Base-by-base conservation (phyloP, 2,113 vertebrate species). In the Apeltes quadracus region DNA sequence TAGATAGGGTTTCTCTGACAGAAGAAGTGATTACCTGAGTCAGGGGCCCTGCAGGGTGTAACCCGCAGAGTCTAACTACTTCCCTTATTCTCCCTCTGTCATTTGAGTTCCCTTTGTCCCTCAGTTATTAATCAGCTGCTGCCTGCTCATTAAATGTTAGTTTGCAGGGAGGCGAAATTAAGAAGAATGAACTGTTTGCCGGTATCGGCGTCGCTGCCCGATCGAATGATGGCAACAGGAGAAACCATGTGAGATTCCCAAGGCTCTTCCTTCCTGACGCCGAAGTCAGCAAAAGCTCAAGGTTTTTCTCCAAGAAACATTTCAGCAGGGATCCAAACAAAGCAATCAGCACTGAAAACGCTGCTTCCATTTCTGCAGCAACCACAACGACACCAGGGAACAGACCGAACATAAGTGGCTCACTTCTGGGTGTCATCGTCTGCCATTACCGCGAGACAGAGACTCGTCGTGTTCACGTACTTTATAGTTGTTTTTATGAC, bases 1-100 rank as follows among this genome's bases (percentile, higher is more conserved):
- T 54, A 61, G 41, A 43, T 54, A 61, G 41, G 38, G 56, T 69
- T 61, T 59, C 36, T 51, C 63, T 57, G 62, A 61, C 78, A 79
- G 51, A 39, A 61, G 64, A 69, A 76, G 51, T 48, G 43, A 80
- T 80, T 76, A 70, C 29, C 55, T 3, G 1, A 69, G 67, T 79
- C 38, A 70, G 59, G 55, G 68, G 68, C 23, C 81, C 69, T 75
- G 74, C 46, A 51, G 81, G 76, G 64, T 64, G 32, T 27, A 81
- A 62, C 78, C 84, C 50, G 78, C 62, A 73, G 72, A 76, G 76
- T 56, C 69, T 77, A 85, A 90, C 82, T 50, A 77, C 76, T 80
- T 79, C 56, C 67, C 50, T 50, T 54, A 43, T 64, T 66, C 70
- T 77, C 75, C 86, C 87, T 88, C 81, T 83, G 84, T 84, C 86